Percentiles rank a stretch among this genome's conserved stretches.
These are phyloP conservation scores for Lithosia quadra DNA, from an alignment of 2,888 invertebrate genomes.

Conservation along the genomic window DNA sequence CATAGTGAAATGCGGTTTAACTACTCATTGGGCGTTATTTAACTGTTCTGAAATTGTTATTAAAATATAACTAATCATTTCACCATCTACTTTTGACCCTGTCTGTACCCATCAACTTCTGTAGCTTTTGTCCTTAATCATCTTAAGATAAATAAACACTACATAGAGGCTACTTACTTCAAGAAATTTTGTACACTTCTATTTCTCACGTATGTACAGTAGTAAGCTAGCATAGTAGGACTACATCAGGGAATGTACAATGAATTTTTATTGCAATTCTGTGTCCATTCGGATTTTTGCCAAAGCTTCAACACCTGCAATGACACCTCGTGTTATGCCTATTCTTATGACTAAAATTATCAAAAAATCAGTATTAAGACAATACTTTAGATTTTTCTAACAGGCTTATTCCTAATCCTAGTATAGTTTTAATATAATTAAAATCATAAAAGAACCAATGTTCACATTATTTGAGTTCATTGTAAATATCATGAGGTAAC, in stretches of 20 bases:
- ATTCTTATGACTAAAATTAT: slow-evolving; percentile 70
- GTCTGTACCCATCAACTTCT: background rate
- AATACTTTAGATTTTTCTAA: slow-evolving; percentile 61
- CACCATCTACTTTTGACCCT: too few relatives aligned
- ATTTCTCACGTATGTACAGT: background rate
- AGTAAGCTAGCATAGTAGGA: slow-evolving; percentile 16
- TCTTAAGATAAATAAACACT: background rate
- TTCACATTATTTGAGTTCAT: slow-evolving; percentile 48
- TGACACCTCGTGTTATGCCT: slow-evolving; percentile 40
- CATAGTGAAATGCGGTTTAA: too few relatives aligned
- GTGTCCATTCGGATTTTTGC: slow-evolving; percentile 24
- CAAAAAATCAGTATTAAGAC: slow-evolving; percentile 70
- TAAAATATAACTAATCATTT: too few relatives aligned
- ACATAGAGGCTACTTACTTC: background rate
- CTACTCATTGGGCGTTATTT: too few relatives aligned
- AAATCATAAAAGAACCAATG: slow-evolving; percentile 62
- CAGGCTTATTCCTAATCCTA: slow-evolving; percentile 33
- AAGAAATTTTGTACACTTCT: slow-evolving; percentile 8
- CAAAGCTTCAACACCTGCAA: slow-evolving; percentile 40
- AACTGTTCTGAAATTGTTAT: too few relatives aligned
- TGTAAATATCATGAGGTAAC: slow-evolving; percentile 74
- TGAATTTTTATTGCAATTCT: slow-evolving; percentile 45
- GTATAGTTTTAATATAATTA: slow-evolving; percentile 38
- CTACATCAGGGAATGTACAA: slow-evolving; percentile 28
- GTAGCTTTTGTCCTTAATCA: background rate